Base-by-base conservation (phyloP, 2,113 vertebrate genomes). In the Progne subis region DNA sequence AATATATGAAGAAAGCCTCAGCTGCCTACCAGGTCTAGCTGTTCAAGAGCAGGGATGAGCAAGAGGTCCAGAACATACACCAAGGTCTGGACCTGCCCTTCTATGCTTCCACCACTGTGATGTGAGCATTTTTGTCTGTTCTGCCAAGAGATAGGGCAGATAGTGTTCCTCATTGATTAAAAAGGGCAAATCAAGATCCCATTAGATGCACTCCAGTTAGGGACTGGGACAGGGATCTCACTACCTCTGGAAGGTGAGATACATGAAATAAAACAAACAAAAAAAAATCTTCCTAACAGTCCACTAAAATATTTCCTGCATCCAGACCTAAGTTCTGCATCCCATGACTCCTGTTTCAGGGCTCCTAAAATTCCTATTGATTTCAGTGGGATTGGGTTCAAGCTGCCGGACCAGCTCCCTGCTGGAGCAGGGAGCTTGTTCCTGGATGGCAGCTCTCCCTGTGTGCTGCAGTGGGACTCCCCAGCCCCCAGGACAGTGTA, bases 1-100 rank as follows among this genome's bases (percentile, higher is more conserved):
- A 94, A 94, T 82, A 88, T 39, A 10, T 47, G 8, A n/a, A 72
- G 65, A 95, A 85, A 75, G 61, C 28, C 8, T 94, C 57, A 83
- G 91, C 61, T 97, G 91, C 72, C 65, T 21, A 31, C 39, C 60
- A 64, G 83, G 26, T 50, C 88, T 92, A 74, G 71, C 52, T 63
- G 47, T 47, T 83, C 60, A 55, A 0, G 2, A 70, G 67, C 20
- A 9, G 56, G 29, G 53, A 64, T 26, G 15, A 94, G 49, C 46
- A 90, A 82, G 49, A 52, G 43, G 52, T 90, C 64, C 65, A 86
- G 72, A 60, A 55, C 18, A 16, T 14, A 43, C 93, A 47, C 39
- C 3, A n/a, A 79, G 57, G 74, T 68, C 84, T 93, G 64, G 34
- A 70, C 74, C 60, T 90, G 88, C 59, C 64, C 55, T 57, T 39